A percentile compares a stretch with the other conserved stretches of the same genome.
phyloP scores from a whole-genome alignment of 2,113 vertebrate genomes.

The Microtus oregoni region DNA sequence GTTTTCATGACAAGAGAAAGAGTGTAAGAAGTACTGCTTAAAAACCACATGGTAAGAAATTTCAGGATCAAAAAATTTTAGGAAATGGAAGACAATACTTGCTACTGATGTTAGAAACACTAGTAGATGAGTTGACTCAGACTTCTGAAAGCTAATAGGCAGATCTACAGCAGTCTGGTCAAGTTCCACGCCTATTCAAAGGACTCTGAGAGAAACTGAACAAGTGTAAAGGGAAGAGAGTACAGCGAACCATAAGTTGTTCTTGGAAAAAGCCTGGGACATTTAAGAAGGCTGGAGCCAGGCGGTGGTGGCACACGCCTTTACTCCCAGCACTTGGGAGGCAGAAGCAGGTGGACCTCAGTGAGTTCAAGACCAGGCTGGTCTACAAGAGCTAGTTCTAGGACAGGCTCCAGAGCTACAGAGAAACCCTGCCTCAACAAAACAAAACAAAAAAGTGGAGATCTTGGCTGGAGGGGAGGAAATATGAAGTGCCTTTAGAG shows the following conservation, averaged over 20 bases:
- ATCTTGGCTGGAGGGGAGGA: no score
- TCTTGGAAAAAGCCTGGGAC: neutral
- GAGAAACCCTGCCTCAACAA: no score
- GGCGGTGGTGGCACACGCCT: no score
- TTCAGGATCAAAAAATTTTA: neutral
- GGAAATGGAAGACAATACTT: neutral
- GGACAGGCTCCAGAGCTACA: no score
- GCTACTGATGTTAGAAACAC: neutral
- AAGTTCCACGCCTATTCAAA: neutral
- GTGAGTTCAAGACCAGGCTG: no score
- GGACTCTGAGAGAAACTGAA: neutral
- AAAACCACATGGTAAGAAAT: neutral
- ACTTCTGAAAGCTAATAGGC: neutral
- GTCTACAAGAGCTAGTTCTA: no score
- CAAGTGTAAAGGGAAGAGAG: neutral
- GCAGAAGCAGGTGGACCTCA: no score
- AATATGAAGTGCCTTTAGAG: neutral
- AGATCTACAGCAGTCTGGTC: neutral
- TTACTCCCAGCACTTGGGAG: no score
- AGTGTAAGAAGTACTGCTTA: neutral
- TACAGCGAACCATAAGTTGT: neutral
- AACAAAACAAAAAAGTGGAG: neutral
- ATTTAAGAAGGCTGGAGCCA: neutral
- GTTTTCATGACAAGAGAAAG: neutral
- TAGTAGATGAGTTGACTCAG: neutral